Evolutionary conservation across 2,888 invertebrate genomes (phyloP).

Genomic region (Aplocera efformata): DNA sequence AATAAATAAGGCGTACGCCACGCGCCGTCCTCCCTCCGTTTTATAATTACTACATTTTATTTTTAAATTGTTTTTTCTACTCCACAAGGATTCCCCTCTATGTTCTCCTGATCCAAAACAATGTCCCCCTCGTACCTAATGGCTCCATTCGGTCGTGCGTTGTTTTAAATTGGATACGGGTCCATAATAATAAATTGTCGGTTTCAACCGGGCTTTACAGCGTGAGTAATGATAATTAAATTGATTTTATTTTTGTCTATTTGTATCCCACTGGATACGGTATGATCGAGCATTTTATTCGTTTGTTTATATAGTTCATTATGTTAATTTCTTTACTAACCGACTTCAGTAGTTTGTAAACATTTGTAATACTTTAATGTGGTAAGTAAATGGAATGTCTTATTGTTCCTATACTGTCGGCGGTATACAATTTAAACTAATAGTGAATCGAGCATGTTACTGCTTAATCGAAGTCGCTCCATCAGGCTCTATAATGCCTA

Average conservation of each 20-base stretch:
- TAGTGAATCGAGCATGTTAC: too few relatives aligned
- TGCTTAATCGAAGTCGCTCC: too few relatives aligned
- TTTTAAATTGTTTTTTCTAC: constrained; percentile 79
- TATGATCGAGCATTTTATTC: constrained; percentile 7
- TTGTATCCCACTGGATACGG: constrained; percentile 29
- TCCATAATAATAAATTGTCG: constrained; percentile 78
- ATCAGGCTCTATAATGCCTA: too few relatives aligned
- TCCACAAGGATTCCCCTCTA: constrained; percentile 72
- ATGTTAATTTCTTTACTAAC: too few relatives aligned
- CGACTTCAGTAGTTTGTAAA: too few relatives aligned
- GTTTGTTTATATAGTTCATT: too few relatives aligned
- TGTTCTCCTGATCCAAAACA: constrained; percentile 66
- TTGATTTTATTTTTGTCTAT: constrained; percentile 64
- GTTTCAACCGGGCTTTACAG: constrained; percentile 70
- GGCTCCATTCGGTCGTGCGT: constrained; percentile 70
- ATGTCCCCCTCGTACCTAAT: constrained; percentile 67
- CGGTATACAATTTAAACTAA: too few relatives aligned
- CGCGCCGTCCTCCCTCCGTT: constrained; percentile 73
- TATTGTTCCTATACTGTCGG: too few relatives aligned
- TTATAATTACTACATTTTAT: constrained; percentile 79
- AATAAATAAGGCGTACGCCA: constrained; percentile 74
- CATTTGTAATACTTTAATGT: too few relatives aligned
- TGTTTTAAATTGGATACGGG: constrained; percentile 81
- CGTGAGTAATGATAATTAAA: constrained; percentile 78
- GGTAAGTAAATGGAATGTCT: too few relatives aligned